Base-by-base conservation (phyloP, 2,113 vertebrate genomes). In the Macrotis lagotis region DNA sequence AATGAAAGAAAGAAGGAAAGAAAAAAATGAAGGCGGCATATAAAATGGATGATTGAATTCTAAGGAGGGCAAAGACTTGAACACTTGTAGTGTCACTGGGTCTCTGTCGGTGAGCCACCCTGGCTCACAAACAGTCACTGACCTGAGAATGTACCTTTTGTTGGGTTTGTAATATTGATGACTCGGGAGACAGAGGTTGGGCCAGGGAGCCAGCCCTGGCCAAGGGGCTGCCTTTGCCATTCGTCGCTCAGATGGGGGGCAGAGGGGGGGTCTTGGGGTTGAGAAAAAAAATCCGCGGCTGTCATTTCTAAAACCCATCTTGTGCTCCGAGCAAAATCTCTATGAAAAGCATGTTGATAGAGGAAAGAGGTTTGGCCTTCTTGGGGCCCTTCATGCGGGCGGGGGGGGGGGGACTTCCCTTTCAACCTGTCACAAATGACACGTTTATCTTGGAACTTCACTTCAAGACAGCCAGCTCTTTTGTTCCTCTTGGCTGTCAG, bases 21-120 rank as follows among this genome's bases (percentile, higher is more conserved):
- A 53, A 91, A 96, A 96, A 93, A 89, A 91, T 96, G 95, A 94
- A 93, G 94, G 95, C 91, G 48, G 66, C 90, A 53, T 88, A 48
- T 44, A 91, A 66, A 50, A 91, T 8, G 49, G 74, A 16, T 11
- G 55, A 94, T 92, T 94, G 96, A 96, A 83, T 83, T 95, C 97
- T 97, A 94, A 97, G 92, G 92, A 96, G 96, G 94, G 95, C 95
- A 90, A 95, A 96, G 95, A 90, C 95, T 97, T 66, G 51, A 88
- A 93, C 53, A 48, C 93, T 95, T 90, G 94, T 93, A 91, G 12
- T 95, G 96, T 95, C 94, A 92, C 49, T 53, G 44, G 51, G 93
- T 91, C 88, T 92, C 91, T 48, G 52, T 51, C 93, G 90, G 91
- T 19, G 59, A 96, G 92, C 66, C 91, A 55, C 66, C 59, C 51